Base-by-base conservation (phyloP, 1,140 invertebrate genomes). In the Drosophila nigrodunni region DNA sequence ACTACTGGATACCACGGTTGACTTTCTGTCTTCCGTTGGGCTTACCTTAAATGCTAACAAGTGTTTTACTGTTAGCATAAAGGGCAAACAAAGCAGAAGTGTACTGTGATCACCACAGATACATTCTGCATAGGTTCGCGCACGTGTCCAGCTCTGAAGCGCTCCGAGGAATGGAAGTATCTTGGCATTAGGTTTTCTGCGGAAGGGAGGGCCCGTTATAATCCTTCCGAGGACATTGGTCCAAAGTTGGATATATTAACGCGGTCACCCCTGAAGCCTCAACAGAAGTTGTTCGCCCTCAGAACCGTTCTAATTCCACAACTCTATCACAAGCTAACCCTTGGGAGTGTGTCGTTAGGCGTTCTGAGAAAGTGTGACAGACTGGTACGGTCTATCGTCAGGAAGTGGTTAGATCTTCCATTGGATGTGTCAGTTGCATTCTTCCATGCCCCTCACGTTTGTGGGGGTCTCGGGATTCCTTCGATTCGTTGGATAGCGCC, bases 51-150 rank as follows among this genome's bases (percentile, higher is more conserved):
- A 49, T n/a, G 43, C 58, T 46, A 34, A 67, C 21, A 39, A 68
- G 15, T 58, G 55, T 59, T 68, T 68, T 13, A 68, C 65, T 34
- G 34, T 59, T 95, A 94, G 95, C 18, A 55, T 70, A 62, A 70
- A 39, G 68, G 49, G 35, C 66, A 69, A 50, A 57, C 54, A 3
- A 59, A 58, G 11, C 49, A 70, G 47, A 62, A 70, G 41, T 25
- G 11, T 50, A 41, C 35, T 3, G 60, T 50, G 46, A 15, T 47
- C 4, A 61, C 13, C 44, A 49, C 30, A 9, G 49, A 47, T 18
- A 18, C 15, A 15, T 54, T 15, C 34, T 13, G 34, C n/a, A 9
- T 34, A 34, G 25, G 34, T 37, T 55, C 34, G 52, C 52, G 34
- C 34, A 37, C n/a, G 34, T 55, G 52, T 18, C n/a, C 52, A 55